A percentile compares a stretch with the other conserved stretches of the same genome.
These are phyloP conservation scores for Gadus chalcogrammus DNA, from an alignment of 2,113 vertebrate species.

Conservation along the genomic window DNA sequence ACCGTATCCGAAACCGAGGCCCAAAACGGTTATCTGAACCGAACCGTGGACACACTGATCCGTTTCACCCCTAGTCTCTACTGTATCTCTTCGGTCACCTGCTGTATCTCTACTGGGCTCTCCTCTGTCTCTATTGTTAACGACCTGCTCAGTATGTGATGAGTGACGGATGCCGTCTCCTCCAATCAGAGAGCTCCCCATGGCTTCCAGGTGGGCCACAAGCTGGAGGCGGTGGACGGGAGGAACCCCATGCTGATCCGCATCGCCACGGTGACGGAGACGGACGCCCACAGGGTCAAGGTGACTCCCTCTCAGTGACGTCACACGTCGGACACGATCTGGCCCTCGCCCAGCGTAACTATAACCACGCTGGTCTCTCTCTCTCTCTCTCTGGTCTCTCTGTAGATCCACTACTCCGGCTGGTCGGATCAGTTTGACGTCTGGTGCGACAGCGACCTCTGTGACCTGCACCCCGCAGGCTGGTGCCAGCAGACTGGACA, in stretches of 20 bases:
- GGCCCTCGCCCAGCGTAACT: not conserved
- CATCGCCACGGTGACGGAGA: constrained; percentile 76
- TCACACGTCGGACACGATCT: not conserved
- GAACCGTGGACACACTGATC: too few relatives aligned
- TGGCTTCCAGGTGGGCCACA: constrained; percentile 76
- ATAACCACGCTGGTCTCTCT: not conserved
- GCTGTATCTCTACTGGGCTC: too few relatives aligned
- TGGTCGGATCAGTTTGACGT: constrained; percentile 73
- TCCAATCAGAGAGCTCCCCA: constrained; percentile 77
- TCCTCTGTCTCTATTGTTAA: too few relatives aligned
- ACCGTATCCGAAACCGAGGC: too few relatives aligned
- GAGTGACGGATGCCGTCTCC: constrained; percentile 13
- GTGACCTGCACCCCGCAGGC: constrained; percentile 72
- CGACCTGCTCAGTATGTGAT: not conserved
- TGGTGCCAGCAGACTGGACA: constrained; percentile 73
- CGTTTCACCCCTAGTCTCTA: too few relatives aligned
- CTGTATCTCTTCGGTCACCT: too few relatives aligned
- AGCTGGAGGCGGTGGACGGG: constrained; percentile 82
- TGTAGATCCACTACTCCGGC: constrained; percentile 73
- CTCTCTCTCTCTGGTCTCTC: not conserved
- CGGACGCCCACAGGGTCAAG: constrained; percentile 79
- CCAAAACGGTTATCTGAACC: too few relatives aligned
- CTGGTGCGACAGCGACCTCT: constrained; percentile 71
- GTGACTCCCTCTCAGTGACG: constrained; percentile 39
- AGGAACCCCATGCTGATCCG: constrained; percentile 82